phyloP scores from a whole-genome alignment of 2,113 vertebrate genomes.

The Heterotilapia buettikoferi region DNA sequence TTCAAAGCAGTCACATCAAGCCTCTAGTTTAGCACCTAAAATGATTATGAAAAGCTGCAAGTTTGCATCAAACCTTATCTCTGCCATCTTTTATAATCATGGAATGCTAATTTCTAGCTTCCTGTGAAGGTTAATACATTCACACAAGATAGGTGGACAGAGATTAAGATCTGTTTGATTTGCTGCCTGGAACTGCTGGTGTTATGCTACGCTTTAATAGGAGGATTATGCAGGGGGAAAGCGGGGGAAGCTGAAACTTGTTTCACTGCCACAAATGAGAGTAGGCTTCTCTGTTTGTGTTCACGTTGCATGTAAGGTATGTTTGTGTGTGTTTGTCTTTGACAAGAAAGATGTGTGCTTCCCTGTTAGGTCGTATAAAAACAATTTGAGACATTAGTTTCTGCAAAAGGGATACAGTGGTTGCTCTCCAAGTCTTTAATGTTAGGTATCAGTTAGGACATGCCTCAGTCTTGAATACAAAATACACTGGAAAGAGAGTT shows the following conservation, averaged over 20 bases:
- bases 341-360: background rate
- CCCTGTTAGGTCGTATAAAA: background rate
- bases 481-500: background rate
- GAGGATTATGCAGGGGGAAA: constrained; percentile 19
- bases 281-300: background rate
- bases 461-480: constrained; percentile 32
- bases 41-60: background rate
- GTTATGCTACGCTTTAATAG: constrained; percentile 34
- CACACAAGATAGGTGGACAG: constrained; percentile 7
- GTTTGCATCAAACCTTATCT: background rate
- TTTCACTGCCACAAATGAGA: background rate
- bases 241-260: constrained; percentile 16
- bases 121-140: constrained; percentile 33
- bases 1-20: background rate
- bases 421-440: background rate
- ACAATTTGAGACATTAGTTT: constrained; percentile 6
- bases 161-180: constrained; percentile 58
- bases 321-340: background rate
- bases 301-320: background rate
- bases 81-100: constrained; percentile 3
- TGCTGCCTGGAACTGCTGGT: constrained; percentile 31
- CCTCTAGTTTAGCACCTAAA: background rate
- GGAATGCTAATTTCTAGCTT: constrained; percentile 17
- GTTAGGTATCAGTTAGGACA: constrained; percentile 36
- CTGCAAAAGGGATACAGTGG: background rate